A percentile compares a stretch with the other conserved stretches of the same genome.
phyloP scores from a whole-genome alignment of 1,140 invertebrate genomes.

The Neotoxoptera formosana region DNA sequence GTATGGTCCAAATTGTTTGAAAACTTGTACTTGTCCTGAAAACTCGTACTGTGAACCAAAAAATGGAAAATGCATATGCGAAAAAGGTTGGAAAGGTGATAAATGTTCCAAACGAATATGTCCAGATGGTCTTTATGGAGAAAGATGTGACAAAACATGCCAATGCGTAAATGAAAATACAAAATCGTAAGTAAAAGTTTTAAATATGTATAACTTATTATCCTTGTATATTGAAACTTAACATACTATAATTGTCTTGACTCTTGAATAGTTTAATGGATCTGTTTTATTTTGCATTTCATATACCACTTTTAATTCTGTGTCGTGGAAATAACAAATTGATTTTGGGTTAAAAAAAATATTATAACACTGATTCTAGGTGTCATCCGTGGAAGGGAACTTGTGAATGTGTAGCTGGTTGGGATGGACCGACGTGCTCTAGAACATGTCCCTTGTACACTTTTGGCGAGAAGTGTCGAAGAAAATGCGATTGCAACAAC shows the following conservation, averaged over 20 bases:
- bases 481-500: conserved; percentile 83
- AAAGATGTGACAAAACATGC: conserved; percentile 76
- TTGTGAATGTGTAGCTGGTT: conserved; percentile 89
- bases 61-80: conserved; percentile 77
- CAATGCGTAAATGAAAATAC: conserved; percentile 78
- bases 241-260: not conserved
- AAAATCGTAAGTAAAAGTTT: conserved; percentile 66
- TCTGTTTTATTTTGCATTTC: not conserved
- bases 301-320: not conserved
- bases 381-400: conserved; percentile 88
- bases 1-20: conserved; percentile 79
- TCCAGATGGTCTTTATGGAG: conserved; percentile 72
- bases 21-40: conserved; percentile 74
- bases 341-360: not conserved
- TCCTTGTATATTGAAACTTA: not conserved
- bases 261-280: too few species aligned
- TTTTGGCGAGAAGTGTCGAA: conserved; percentile 82
- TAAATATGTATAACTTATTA: not conserved
- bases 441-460: conserved; percentile 82
- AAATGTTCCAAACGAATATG: conserved; percentile 76
- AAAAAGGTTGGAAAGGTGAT: conserved; percentile 77
- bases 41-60: conserved; percentile 74
- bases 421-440: conserved; percentile 81
- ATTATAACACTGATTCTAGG: conserved; percentile 63
- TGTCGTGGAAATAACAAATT: not conserved